Evolutionary conservation across 2,113 vertebrate species (phyloP), one percentile per base, ranked within the genome.

Genomic region (Erinaceus europaeus): DNA sequence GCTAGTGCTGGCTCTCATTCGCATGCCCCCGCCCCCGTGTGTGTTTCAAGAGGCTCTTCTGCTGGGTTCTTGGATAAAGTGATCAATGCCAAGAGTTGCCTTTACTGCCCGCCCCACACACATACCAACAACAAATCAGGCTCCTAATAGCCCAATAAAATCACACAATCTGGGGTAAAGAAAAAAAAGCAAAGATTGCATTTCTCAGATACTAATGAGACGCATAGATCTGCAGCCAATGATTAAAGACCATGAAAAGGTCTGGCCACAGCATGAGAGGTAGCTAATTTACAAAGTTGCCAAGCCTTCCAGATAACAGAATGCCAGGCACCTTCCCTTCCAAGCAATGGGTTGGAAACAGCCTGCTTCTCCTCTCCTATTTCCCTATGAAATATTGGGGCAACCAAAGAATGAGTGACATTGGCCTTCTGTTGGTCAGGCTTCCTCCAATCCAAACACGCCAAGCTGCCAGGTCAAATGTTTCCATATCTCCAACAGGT

Each of bases 111-210:
- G 95, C 82, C 89, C 88, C 88, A 90, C 92, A 95, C 96, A n/a
- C n/a, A 3, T 50, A 6, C 20, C 48, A 50, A 12, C 3, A 12
- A 96, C 96, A 96, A 96, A 97, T 97, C 96, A 97, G 95, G 92
- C 88, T 91, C 80, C 96, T 97, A 96, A 95, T 94, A 96, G 94
- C 94, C 93, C 94, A 94, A 96, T 97, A 97, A 96, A 97, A 96
- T 95, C 85, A 94, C 9, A 0, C 93, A 94, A 96, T 96, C 96
- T 90, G 23, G 85, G 89, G 72, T 93, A 84, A 95, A 94, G 48
- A 12, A 94, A 96, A 95, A 93, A n/a, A n/a, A n/a, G n/a, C n/a
- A n/a, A n/a, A 93, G 95, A 96, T 96, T 94, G 88, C 89, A 57
- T 94, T 96, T 92, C 95, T 96, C 81, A 80, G 92, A 95, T 94